phyloP scores from a whole-genome alignment of 2,888 invertebrate genomes.

The Elegia similella region DNA sequence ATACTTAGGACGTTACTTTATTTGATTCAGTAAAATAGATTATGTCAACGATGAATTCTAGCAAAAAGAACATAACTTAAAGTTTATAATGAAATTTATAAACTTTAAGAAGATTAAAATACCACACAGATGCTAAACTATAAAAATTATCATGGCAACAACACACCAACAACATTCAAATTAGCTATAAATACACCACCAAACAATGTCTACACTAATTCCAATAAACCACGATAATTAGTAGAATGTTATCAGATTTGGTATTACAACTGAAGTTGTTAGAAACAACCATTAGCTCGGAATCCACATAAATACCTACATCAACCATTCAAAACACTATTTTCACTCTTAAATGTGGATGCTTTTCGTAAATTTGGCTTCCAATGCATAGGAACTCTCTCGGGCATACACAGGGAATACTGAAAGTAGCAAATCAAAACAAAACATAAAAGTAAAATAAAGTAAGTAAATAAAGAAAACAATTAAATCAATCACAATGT shows the following conservation, averaged over 20 bases:
- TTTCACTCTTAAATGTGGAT: conserved; percentile 81
- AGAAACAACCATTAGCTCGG: conserved; percentile 44
- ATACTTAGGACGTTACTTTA: conserved; percentile 9
- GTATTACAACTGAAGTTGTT: conserved; percentile 44
- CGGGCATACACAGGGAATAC: conserved; percentile 81
- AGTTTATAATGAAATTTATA: conserved; percentile 51
- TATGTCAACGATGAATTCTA: conserved; percentile 21
- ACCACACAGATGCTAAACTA: conserved; percentile 75
- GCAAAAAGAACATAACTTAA: conserved; percentile 34
- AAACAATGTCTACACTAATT: conserved; percentile 72
- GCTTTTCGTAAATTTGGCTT: conserved; percentile 81
- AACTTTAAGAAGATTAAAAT: conserved; percentile 54
- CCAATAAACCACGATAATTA: conserved; percentile 48
- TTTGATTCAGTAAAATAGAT: conserved; percentile 5
- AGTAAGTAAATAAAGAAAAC: conserved; percentile 34
- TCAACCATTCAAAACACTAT: conserved; percentile 82
- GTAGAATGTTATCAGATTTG: conserved; percentile 40
- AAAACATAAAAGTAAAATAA: conserved; percentile 51
- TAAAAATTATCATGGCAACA: conserved; percentile 68
- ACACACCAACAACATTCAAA: conserved; percentile 77
- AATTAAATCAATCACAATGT: conserved; percentile 22
- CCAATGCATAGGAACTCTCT: conserved; percentile 81
- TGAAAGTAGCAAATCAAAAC: conserved; percentile 66
- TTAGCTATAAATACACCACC: conserved; percentile 76
- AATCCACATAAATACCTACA: conserved; percentile 66